Evolutionary conservation across 1,140 invertebrate species (phyloP), one percentile per base, ranked within the genome.

Genomic region (Medauroidea extradentata): DNA sequence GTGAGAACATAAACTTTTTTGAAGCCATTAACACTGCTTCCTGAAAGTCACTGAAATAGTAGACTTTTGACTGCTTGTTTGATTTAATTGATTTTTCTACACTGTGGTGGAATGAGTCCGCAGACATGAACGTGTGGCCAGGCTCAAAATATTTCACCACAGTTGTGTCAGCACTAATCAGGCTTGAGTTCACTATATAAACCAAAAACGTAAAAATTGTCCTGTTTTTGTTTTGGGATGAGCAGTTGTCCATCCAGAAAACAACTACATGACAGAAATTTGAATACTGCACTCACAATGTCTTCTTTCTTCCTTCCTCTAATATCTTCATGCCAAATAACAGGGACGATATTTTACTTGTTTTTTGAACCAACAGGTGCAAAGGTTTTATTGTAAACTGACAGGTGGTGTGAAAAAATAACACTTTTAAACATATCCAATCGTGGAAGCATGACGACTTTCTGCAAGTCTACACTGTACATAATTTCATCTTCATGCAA

Each of bases 381-480:
- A n/a, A 69, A 69, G 1, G 60, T 64, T 51, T 69, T 53, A 55
- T 66, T 65, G 53, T 59, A 65, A 11, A 53, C 65, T 34, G 62
- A 54, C 19, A 69, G 39, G 41, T 62, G 49, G 2, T 46, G 46
- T 29, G 62, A 57, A 48, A 68, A 69, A 48, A 69, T 53, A 24
- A 14, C 58, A 9, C 54, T 34, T 61, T 71, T 72, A 39, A 67
- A 68, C 11, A 43, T 53, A 29, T 69, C 67, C 39, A 71, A 59
- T 19, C 65, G 59, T 8, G 69, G 69, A 21, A 72, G 48, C 64
- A 73, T 69, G 21, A 71, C 65, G 16, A 71, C 67, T 63, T 73
- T 71, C 63, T 73, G 65, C 39, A 71, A 53, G 62, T 70, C 63
- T 24, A 54, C 21, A 34, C 24, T 29, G 34, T 46, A 46, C 4